These are phyloP conservation scores for Calephelis perditalis DNA, from an alignment of 2,888 invertebrate species.

Conservation along the genomic window DNA sequence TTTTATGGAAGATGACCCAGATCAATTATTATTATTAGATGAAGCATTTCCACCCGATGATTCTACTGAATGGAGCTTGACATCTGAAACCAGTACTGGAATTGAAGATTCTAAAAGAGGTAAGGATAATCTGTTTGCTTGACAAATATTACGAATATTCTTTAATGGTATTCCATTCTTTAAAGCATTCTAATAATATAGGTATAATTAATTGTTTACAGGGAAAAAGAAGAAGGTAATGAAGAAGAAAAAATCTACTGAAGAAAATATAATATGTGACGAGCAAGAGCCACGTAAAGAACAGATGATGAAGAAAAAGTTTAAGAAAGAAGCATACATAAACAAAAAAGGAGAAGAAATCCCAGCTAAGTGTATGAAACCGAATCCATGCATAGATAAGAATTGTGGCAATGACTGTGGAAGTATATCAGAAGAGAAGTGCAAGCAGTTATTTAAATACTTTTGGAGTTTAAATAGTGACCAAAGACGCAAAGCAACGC, in stretches of 20 bases:
- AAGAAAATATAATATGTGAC: not conserved
- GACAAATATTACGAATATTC: not conserved
- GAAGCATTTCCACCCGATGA: conserved; percentile 1
- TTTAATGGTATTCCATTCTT: not conserved
- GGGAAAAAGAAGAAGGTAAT: not conserved
- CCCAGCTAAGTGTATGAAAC: not conserved
- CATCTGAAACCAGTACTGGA: not conserved
- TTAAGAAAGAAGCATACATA: conserved; percentile 1
- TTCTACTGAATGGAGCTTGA: not conserved
- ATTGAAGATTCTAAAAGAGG: not conserved
- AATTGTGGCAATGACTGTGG: conserved; percentile 1
- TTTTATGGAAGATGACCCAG: not conserved
- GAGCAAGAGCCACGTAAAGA: not conserved
- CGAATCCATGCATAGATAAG: not conserved
- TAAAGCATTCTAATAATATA: not conserved
- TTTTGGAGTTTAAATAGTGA: not conserved
- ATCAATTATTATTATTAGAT: not conserved
- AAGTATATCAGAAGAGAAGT: conserved; percentile 2
- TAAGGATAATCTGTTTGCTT: not conserved
- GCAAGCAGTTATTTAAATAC: not conserved
- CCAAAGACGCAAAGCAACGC: not conserved
- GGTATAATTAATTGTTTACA: not conserved
- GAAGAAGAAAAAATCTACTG: not conserved
- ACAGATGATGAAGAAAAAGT: conserved; percentile 1
- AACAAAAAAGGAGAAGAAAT: not conserved